Base-by-base conservation (phyloP, 2,888 invertebrate species). In the Eupithecia centaureata region DNA sequence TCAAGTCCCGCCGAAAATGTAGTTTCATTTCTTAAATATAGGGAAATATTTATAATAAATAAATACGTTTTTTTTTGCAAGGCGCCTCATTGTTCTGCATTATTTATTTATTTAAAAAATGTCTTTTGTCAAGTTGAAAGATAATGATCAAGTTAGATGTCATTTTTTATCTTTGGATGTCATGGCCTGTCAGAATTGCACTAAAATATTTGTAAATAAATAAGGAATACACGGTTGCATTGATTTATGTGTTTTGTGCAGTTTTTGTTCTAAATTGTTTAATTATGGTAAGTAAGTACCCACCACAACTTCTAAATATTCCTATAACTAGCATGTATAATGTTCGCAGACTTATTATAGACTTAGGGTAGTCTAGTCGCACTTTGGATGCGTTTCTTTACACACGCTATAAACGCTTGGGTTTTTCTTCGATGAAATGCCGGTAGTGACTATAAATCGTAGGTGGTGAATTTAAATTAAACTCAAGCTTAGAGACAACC, bases 151-250 rank as follows among this genome's bases (percentile, higher is more conserved):
- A 47, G 47, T 47, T 52, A 68, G 54, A 52, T 54, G 25, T 57
- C 64, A 25, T 3, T 51, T 58, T 35, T 68, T 81, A 82, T 83
- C 82, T 72, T 73, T 75, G 80, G 79, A 80, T 86, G 88, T 86
- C 90, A 90, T 87, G 86, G 84, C 85, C 83, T 85, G 90, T 91
- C 92, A 91, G 86, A 90, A 88, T 86, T 81, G 79, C 82, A 88
- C 83, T 84, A 83, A 88, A 88, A 87, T 87, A 87, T 88, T 87
- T 86, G 78, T 86, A 86, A 89, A 88, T 84, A 88, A 81, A 61
- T 84, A 85, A 80, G 74, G 70, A 78, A 79, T 80, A 70, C 65
- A 84, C 86, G 84, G 85, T 81, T 84, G 82, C 80, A 84, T 79
- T 73, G 69, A 76, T 73, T 71, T 77, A 75, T 70, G 72, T 76